Evolutionary conservation across 2,113 vertebrate species (phyloP).

Genomic region (Oenanthe melanoleuca): DNA sequence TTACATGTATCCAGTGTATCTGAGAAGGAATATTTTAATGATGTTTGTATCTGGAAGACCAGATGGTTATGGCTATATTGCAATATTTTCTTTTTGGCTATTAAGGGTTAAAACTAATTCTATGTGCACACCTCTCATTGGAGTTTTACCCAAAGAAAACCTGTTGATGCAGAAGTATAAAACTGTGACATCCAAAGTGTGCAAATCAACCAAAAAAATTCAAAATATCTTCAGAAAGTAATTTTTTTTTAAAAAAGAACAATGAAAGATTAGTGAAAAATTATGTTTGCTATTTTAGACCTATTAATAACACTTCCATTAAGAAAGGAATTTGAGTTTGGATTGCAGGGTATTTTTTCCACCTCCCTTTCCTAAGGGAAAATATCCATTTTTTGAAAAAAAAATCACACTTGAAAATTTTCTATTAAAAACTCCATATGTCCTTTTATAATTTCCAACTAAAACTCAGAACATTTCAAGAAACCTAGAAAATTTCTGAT

Average conservation of each 20-base stretch:
- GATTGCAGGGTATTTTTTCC: background rate
- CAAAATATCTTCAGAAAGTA: background rate
- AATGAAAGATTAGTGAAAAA: background rate
- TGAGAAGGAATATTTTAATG: background rate
- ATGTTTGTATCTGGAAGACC: background rate
- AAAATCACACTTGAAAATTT: background rate
- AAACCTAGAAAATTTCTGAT: background rate
- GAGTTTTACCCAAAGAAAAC: background rate
- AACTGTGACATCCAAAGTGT: background rate
- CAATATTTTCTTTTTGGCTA: background rate
- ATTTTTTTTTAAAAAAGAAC: background rate
- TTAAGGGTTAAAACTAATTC: background rate
- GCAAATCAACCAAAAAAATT: background rate
- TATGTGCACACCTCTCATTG: background rate
- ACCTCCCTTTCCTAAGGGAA: background rate
- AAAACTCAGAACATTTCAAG: background rate
- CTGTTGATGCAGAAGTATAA: background rate
- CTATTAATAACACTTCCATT: background rate
- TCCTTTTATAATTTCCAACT: background rate
- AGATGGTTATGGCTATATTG: background rate
- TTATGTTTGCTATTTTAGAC: background rate
- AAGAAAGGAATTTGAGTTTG: background rate
- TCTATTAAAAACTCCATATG: background rate
- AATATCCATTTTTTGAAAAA: background rate
- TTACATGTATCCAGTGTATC: background rate